Evolutionary conservation across 2,888 invertebrate genomes (phyloP), one percentile per base, ranked within the genome.

Genomic region (Morpho helenor): DNA sequence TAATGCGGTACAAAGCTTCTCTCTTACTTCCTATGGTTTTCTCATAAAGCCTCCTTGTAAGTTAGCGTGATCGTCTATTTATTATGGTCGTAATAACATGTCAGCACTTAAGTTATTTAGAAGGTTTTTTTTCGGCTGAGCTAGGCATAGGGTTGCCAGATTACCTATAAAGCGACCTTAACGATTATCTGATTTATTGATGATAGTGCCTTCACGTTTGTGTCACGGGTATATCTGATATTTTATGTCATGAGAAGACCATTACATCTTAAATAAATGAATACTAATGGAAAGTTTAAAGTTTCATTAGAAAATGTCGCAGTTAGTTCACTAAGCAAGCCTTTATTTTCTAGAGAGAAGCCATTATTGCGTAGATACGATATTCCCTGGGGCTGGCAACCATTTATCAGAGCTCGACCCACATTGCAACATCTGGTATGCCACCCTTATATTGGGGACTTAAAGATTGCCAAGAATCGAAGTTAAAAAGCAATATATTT

Each of bases 321-420:
- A 49, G 16, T 16, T 40, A 44, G 44, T 39, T 44, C 45, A 45
- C 56, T 51, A 10, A 53, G 54, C 56, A 46, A 60, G 57, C 57
- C 54, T 61, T 65, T 65, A 65, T 65, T 63, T 65, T 31, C 57
- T 53, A 63, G 57, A 63, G 59, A 61, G 59, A 43, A 63, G 57
- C 58, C 64, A 60, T 64, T 62, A 79, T 76, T 78, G 71, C 68
- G 66, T 67, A 68, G 73, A 75, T 76, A 74, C 72, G 70, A 70
- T 76, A 77, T 79, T 80, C 79, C 82, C 81, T 79, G 75, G 69
- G 79, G 79, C 70, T 69, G 69, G 72, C 73, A 72, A 71, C 76
- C 82, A 85, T 87, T 86, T 86, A 85, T 87, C 87, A 87, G 80
- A 62, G 63, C 66, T 67, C 81, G 83, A 82, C 83, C 86, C 84